These are phyloP conservation scores for Mastomys natalensis DNA, from an alignment of 2,113 vertebrate species.

Conservation along the genomic window DNA sequence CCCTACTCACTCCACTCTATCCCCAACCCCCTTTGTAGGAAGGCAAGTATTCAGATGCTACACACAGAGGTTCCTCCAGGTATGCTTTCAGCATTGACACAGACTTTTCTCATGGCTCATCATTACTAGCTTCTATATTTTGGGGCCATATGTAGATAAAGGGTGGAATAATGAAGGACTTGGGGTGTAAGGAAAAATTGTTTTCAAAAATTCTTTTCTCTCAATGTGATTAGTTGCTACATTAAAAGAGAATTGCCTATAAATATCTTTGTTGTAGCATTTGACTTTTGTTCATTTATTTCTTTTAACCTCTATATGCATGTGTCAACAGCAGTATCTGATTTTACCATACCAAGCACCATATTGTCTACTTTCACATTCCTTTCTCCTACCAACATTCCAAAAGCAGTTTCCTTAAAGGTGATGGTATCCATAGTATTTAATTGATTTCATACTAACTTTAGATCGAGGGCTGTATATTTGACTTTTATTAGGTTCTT, in stretches of 20 bases:
- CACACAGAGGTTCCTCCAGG: background rate
- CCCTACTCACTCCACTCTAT: background rate
- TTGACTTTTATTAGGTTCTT: constrained; percentile 56
- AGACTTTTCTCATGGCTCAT: background rate
- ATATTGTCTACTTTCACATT: background rate
- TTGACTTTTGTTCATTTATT: background rate
- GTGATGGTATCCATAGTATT: background rate
- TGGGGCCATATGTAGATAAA: background rate
- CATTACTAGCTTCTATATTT: background rate
- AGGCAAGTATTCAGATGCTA: background rate
- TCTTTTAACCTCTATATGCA: background rate
- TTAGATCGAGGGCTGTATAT: constrained; percentile 7
- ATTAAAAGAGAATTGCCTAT: background rate
- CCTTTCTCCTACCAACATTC: background rate
- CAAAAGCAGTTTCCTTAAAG: constrained; percentile 34
- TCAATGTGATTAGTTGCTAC: background rate
- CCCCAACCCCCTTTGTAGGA: background rate
- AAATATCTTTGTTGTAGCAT: background rate
- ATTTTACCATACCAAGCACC: background rate
- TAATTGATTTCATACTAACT: constrained; percentile 42
- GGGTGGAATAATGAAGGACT: background rate
- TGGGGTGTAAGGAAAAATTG: background rate
- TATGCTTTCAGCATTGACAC: background rate
- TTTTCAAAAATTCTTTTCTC: background rate
- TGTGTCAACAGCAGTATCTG: background rate